Evolutionary conservation across 2,888 invertebrate genomes (phyloP).

Genomic region (Rotaria sp.): DNA sequence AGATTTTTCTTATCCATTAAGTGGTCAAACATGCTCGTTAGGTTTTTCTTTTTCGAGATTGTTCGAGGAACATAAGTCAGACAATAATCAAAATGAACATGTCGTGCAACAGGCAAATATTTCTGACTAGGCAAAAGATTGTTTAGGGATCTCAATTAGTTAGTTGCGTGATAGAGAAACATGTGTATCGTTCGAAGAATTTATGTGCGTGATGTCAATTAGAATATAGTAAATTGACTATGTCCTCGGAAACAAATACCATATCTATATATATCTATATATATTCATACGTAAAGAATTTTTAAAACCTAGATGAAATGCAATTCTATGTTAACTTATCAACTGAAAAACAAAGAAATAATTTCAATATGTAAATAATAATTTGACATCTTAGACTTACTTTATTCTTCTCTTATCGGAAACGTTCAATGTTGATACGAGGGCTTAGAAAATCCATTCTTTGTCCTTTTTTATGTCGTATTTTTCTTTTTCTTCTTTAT

Average conservation of each 20-base stretch:
- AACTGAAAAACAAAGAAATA: background rate
- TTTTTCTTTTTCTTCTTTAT: background rate
- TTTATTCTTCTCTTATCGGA: no score
- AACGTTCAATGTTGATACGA: no score
- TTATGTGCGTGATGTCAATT: slow-evolving; percentile 19
- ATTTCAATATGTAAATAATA: background rate
- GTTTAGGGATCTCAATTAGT: slow-evolving; percentile 12
- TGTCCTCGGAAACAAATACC: background rate
- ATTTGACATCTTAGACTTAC: no score
- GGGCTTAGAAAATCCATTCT: no score
- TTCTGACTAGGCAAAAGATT: background rate
- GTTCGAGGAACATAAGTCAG: background rate
- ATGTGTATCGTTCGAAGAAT: background rate
- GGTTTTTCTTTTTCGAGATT: background rate
- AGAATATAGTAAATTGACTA: background rate
- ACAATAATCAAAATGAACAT: background rate
- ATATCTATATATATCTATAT: background rate
- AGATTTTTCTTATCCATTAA: background rate
- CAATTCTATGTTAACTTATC: background rate
- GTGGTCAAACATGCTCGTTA: background rate
- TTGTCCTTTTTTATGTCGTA: no score
- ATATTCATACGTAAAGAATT: no score
- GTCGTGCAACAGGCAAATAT: background rate
- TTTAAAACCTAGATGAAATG: background rate
- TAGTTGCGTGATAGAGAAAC: background rate